phyloP scores from a whole-genome alignment of 1,140 invertebrate species.

The Potamilus streckersoni region DNA sequence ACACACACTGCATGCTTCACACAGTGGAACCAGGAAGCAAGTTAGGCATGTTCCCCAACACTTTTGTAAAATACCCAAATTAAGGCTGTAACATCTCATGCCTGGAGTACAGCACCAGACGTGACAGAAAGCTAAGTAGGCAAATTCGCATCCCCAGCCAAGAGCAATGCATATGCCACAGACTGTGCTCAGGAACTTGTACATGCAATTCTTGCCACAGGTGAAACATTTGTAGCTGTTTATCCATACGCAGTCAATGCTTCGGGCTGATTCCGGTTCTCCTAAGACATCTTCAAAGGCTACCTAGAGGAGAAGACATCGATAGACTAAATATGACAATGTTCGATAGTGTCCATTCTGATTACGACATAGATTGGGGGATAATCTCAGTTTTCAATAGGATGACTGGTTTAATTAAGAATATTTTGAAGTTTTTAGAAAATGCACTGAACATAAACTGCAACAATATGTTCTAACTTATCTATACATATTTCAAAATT shows the following conservation, averaged over 20 bases:
- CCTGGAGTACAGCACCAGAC: constrained; percentile 71
- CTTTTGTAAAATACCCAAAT: constrained; percentile 73
- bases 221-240: constrained; percentile 77
- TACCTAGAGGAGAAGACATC: constrained; percentile 5
- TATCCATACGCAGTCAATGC: constrained; percentile 81
- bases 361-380: too few relatives aligned
- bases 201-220: constrained; percentile 77
- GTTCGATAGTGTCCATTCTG: too few relatives aligned
- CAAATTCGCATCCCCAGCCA: constrained; percentile 78
- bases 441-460: too few relatives aligned
- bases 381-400: too few relatives aligned
- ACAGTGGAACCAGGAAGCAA: constrained; percentile 61
- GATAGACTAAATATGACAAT: too few relatives aligned
- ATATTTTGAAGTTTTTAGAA: too few relatives aligned
- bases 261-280: constrained; percentile 79
- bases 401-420: too few relatives aligned
- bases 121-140: constrained; percentile 77
- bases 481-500: constrained; percentile 53
- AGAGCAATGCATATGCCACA: constrained; percentile 76
- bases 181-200: constrained; percentile 76
- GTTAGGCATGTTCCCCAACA: constrained; percentile 75
- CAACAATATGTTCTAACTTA: not conserved
- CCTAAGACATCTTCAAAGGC: constrained; percentile 81
- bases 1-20: constrained; percentile 6
- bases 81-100: constrained; percentile 66